These are phyloP conservation scores for Aix galericulata DNA, from an alignment of 2,113 vertebrate genomes.

Conservation along the genomic window DNA sequence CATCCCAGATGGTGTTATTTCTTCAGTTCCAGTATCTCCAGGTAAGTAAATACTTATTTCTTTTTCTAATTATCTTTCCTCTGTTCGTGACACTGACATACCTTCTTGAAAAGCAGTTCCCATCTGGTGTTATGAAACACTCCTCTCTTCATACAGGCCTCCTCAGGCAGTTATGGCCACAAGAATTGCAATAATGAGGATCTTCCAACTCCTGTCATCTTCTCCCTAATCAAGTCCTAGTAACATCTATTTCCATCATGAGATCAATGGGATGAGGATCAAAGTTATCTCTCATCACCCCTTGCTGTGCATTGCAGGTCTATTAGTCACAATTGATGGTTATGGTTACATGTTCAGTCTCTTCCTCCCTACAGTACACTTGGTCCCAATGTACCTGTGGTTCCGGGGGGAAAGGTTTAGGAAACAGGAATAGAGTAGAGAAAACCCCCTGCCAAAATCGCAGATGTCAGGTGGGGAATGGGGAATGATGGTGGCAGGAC, in stretches of 20 bases:
- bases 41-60: neutral
- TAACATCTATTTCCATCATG: neutral
- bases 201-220: neutral
- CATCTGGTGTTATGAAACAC: neutral
- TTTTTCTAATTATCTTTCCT: accelerated
- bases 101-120: neutral
- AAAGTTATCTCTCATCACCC: neutral
- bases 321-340: neutral
- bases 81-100: neutral
- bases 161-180: neutral
- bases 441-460: accelerated
- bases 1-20: neutral
- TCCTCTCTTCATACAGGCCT: neutral
- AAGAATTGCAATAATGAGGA: neutral
- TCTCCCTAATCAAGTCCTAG: neutral
- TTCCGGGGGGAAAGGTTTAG: neutral
- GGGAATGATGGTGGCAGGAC: neutral
- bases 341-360: neutral
- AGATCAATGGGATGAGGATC: neutral
- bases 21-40: neutral
- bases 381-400: neutral
- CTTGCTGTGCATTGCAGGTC: neutral
- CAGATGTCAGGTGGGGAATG: accelerated
- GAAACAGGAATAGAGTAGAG: accelerated
- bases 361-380: neutral